These are phyloP conservation scores for Pachycephala philippinensis DNA, from an alignment of 2,113 vertebrate species.

Conservation along the genomic window DNA sequence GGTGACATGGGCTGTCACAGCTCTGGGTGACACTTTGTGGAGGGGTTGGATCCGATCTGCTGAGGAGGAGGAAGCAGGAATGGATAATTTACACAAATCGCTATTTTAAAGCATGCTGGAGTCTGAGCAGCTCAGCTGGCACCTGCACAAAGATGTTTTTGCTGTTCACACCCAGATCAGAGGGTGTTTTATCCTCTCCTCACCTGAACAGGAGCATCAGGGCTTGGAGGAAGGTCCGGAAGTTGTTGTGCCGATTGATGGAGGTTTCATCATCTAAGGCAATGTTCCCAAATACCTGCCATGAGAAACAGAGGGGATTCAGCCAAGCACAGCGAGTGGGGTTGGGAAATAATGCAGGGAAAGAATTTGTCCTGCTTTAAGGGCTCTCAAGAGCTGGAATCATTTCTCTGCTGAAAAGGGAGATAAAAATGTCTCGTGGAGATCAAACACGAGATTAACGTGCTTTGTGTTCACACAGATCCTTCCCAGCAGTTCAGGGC, in stretches of 20 bases:
- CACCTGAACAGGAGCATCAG: conserved; percentile 96
- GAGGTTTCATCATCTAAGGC: conserved; percentile 86
- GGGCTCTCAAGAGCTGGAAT: not conserved
- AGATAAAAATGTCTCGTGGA: not conserved
- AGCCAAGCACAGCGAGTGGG: not conserved
- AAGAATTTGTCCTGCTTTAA: not conserved
- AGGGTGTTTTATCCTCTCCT: not conserved
- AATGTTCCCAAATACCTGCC: conserved; percentile 96
- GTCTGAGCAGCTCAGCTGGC: not conserved
- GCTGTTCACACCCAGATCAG: not conserved
- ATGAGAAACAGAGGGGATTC: not conserved
- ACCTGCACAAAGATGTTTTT: too few species aligned
- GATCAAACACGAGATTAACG: not conserved
- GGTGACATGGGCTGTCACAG: not conserved
- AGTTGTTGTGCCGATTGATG: conserved; percentile 95
- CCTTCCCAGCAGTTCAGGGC: not conserved
- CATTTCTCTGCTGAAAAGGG: not conserved
- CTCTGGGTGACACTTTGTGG: not conserved
- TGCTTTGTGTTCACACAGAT: not conserved
- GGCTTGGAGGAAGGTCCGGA: conserved; percentile 92
- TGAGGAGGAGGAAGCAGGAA: not conserved
- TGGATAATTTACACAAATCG: not conserved
- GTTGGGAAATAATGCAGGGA: not conserved
- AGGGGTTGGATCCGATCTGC: not conserved
- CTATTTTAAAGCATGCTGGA: not conserved